Evolutionary conservation across 2,797 vertebrate species (phyloP).

Genomic region (Thunnus albacares): DNA sequence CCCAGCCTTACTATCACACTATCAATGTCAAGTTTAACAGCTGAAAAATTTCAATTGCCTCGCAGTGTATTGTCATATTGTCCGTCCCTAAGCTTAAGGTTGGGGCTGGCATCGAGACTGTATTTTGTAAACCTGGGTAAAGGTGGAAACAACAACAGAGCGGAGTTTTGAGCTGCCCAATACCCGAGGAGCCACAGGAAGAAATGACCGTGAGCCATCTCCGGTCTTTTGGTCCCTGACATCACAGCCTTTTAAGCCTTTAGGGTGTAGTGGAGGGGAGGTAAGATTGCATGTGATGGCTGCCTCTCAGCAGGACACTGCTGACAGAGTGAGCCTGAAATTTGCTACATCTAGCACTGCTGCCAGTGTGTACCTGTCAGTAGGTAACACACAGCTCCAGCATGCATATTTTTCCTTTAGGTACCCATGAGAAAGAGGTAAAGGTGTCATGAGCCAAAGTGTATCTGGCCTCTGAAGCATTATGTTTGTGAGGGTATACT

Average conservation of each 20-base stretch:
- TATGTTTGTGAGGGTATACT: slow-evolving; percentile 9
- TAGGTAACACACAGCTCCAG: neutral
- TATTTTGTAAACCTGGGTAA: slow-evolving; percentile 1
- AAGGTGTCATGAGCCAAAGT: slow-evolving; percentile 24
- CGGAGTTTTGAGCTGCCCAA: slow-evolving; percentile 1
- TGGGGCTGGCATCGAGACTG: neutral
- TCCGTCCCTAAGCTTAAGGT: neutral
- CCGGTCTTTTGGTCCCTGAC: slow-evolving; percentile 3
- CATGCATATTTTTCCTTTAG: slow-evolving; percentile 32
- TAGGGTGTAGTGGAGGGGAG: slow-evolving; percentile 20
- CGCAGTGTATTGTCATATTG: neutral
- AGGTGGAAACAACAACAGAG: slow-evolving; percentile 20
- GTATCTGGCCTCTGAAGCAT: slow-evolving; percentile 14
- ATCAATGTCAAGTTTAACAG: neutral
- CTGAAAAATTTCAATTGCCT: neutral
- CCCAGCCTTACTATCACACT: too few species aligned
- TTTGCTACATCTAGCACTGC: slow-evolving; percentile 25
- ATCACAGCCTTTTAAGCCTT: slow-evolving; percentile 30
- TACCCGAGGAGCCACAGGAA: neutral
- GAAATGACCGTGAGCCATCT: slow-evolving; percentile 14
- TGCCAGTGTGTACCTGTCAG: slow-evolving; percentile 20
- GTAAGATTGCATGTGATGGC: neutral
- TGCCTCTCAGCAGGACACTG: slow-evolving; percentile 16
- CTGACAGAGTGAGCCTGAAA: slow-evolving; percentile 28
- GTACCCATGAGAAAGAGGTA: slow-evolving; percentile 33